Evolutionary conservation across 2,888 invertebrate genomes (phyloP), one percentile per base, ranked within the genome.

Genomic region (Encarsia formosa): DNA sequence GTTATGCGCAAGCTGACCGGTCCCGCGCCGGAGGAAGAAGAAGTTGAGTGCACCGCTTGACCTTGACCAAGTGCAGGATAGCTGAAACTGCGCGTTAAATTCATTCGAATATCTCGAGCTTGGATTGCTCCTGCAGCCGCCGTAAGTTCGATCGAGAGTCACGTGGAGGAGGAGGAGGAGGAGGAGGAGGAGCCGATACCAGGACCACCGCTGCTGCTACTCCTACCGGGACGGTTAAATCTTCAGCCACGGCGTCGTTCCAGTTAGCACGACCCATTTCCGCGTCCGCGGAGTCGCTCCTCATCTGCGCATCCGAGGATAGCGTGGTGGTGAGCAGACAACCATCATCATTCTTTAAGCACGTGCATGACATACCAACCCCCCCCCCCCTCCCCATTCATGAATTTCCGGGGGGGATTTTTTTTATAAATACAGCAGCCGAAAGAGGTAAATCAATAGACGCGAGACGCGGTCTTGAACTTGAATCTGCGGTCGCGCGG

Each of bases 201-300:
- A 9, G 22, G 31, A 4, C 5, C 13, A 41, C 32, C 13, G 16
- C 32, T 26, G 45, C 9, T 29, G 37, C 24, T 20, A 13, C 16
- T 11, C 23, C n/a, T 15, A 15, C 15, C 45, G 26, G 32, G n/a
- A n/a, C 24, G 35, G 4, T 13, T 22, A 41, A 44, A 22, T 20
- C 6, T 19, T 35, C 38, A 42, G 29, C 52, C 54, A 46, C 60
- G 59, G 53, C 62, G 58, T 57, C 60, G 60, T 60, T 50, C 54
- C 52, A 57, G 56, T 54, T 56, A 46, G 54, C 50, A 54, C 54
- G 58, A 56, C 55, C 54, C 49, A 52, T 43, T 50, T 56, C 58
- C 50, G 58, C 61, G 46, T 61, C 62, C 39, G 61, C 60, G 57
- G 57, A 57, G 47, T 61, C 57, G 41, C 55, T 61, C 40, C 46